phyloP scores from a whole-genome alignment of 2,888 invertebrate species.

The Lasiommata megera region DNA sequence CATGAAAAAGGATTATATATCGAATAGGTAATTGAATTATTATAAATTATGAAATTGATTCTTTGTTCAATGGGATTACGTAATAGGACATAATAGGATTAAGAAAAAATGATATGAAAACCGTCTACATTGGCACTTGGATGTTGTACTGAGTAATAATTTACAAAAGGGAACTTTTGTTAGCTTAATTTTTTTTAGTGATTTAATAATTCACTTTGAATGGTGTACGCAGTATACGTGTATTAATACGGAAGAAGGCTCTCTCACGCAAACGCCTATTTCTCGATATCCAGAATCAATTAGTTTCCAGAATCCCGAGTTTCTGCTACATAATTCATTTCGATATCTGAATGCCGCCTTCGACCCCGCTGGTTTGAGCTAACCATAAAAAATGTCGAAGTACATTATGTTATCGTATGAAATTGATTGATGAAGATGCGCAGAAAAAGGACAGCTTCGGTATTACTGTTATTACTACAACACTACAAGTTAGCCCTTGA shows the following conservation, averaged over 20 bases:
- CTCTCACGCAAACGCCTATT: constrained; percentile 33
- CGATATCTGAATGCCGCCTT: constrained; percentile 25
- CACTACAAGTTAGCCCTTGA: too few species aligned
- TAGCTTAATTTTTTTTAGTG: too few species aligned
- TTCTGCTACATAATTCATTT: constrained; percentile 44
- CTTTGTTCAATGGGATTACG: too few species aligned
- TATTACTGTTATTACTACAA: too few species aligned
- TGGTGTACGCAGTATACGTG: not conserved
- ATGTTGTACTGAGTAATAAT: too few species aligned
- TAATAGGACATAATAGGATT: too few species aligned
- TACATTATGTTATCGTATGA: constrained; percentile 27
- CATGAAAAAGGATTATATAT: too few species aligned
- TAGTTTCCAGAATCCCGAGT: constrained; percentile 38
- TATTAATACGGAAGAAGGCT: not conserved
- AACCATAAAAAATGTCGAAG: constrained; percentile 28
- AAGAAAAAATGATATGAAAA: too few species aligned
- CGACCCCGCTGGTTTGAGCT: constrained; percentile 20
- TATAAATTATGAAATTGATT: too few species aligned
- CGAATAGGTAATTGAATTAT: too few species aligned
- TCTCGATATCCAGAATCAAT: constrained; percentile 42
- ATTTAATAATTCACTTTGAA: not conserved
- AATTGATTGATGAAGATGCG: constrained; percentile 24
- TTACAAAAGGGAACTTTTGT: too few species aligned
- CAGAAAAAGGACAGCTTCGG: constrained; percentile 17
- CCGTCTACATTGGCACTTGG: too few species aligned